phyloP scores from a whole-genome alignment of 2,113 vertebrate species.

The Cyanistes caeruleus region DNA sequence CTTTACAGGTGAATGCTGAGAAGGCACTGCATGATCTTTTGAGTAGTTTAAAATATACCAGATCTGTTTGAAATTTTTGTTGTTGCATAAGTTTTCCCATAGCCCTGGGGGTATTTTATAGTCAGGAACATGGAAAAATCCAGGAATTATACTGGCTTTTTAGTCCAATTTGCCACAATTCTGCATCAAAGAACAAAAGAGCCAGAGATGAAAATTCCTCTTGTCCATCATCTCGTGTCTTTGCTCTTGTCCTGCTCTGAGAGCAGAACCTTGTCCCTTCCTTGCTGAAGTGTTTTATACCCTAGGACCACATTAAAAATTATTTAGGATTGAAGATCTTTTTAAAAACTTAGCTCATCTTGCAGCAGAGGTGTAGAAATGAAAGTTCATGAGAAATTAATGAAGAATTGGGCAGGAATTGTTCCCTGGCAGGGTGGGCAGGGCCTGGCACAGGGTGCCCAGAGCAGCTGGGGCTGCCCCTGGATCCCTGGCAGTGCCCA shows the following conservation, averaged over 20 bases:
- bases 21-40: not conserved
- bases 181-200: not conserved
- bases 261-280: not conserved
- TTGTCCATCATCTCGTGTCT: rapidly evolving
- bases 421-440: rapidly evolving
- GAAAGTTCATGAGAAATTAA: not conserved
- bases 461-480: not conserved
- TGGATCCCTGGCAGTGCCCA: not conserved
- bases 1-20: not conserved
- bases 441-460: not conserved
- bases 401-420: not conserved
- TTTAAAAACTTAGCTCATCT: not conserved
- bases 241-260: not conserved
- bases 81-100: not conserved
- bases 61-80: not conserved
- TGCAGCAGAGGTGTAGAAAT: not conserved
- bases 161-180: not conserved
- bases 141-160: not conserved
- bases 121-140: not conserved
- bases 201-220: not conserved
- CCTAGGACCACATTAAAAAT: not conserved
- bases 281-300: not conserved
- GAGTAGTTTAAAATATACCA: not conserved
- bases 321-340: not conserved
- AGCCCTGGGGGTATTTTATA: not conserved